phyloP scores from a whole-genome alignment of 2,888 invertebrate genomes.

The Drosophila fulvimacula region DNA sequence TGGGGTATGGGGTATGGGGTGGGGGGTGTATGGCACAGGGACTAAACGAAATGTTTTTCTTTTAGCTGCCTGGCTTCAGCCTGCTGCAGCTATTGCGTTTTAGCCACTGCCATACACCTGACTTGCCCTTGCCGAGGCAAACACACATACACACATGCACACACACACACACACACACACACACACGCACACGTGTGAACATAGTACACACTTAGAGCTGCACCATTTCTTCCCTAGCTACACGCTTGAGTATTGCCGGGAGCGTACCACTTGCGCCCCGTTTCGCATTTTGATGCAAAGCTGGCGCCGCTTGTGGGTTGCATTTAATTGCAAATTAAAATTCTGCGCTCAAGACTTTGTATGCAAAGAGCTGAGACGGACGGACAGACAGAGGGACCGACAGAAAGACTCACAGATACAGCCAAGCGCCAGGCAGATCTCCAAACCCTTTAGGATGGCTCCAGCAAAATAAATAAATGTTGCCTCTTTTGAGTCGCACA shows the following conservation, averaged over 20 bases:
- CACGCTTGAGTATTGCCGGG: constrained; percentile 15
- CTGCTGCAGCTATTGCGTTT: constrained; percentile 24
- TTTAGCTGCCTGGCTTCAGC: constrained; percentile 40
- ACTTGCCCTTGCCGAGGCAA: constrained; percentile 18
- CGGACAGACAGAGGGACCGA: constrained; percentile 29
- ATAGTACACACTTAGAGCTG: constrained; percentile 1
- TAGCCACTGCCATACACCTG: constrained; percentile 43
- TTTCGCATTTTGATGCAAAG: constrained; percentile 76
- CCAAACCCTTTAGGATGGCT: constrained; percentile 56
- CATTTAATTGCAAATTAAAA: constrained; percentile 84
- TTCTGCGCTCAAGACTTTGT: constrained; percentile 81
- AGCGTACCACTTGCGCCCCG: constrained; percentile 37
- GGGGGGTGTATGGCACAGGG: constrained; percentile 35
- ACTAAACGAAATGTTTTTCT: constrained; percentile 63
- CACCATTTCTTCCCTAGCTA: constrained; percentile 2
- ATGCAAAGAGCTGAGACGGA: constrained; percentile 57
- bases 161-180: constrained; percentile 7
- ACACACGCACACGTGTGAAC: background rate
- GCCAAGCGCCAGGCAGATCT: constrained; percentile 40
- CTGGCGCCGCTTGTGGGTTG: constrained; percentile 75
- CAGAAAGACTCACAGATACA: constrained; percentile 28
- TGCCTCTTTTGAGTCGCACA: constrained; percentile 57
- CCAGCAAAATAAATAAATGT: constrained; percentile 76
- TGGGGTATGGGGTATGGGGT: too few species aligned
- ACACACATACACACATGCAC: background rate